Conservation (phyloP, 2,888 invertebrate genomes). For the Oscheius onirici region DNA sequence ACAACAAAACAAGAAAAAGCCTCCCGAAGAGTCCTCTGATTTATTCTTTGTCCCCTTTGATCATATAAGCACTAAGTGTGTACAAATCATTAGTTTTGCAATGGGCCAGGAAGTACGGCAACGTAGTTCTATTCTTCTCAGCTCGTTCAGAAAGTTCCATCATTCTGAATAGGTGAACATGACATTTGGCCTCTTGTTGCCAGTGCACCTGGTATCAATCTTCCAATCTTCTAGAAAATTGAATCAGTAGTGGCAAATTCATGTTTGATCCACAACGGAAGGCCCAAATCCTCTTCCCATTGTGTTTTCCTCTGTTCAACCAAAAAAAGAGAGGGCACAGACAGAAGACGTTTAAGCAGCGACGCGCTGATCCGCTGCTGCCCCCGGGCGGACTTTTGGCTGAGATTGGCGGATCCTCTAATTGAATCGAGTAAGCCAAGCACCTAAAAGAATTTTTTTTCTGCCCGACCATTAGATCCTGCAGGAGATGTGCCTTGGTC, state of each 20-base stretch:
- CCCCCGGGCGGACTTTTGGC: slow-evolving; percentile 29
- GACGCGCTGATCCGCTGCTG: slow-evolving; percentile 16
- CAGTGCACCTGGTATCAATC: neutral
- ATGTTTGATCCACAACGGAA: no score
- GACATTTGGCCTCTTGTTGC: neutral
- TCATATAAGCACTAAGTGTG: neutral
- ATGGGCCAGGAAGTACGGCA: slow-evolving; percentile 18
- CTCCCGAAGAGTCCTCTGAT: no score
- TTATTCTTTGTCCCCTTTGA: no score
- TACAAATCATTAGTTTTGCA: slow-evolving; percentile 22
- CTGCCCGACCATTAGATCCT: neutral
- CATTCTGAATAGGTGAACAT: neutral
- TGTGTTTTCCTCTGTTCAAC: no score
- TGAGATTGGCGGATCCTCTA: slow-evolving; percentile 33
- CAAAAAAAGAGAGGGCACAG: no score
- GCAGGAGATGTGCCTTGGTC: neutral
- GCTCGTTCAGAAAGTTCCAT: slow-evolving; percentile 8
- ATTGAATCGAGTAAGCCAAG: slow-evolving; percentile 31
- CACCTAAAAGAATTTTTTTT: slow-evolving; percentile 31
- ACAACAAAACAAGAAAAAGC: no score
- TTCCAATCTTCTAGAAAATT: neutral
- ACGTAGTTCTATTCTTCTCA: slow-evolving; percentile 9
- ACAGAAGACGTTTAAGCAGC: neutral
- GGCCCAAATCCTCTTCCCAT: no score
- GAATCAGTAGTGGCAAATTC: neutral